These are phyloP conservation scores for Picathartes gymnocephalus DNA, from an alignment of 2,113 vertebrate species.

Conservation along the genomic window DNA sequence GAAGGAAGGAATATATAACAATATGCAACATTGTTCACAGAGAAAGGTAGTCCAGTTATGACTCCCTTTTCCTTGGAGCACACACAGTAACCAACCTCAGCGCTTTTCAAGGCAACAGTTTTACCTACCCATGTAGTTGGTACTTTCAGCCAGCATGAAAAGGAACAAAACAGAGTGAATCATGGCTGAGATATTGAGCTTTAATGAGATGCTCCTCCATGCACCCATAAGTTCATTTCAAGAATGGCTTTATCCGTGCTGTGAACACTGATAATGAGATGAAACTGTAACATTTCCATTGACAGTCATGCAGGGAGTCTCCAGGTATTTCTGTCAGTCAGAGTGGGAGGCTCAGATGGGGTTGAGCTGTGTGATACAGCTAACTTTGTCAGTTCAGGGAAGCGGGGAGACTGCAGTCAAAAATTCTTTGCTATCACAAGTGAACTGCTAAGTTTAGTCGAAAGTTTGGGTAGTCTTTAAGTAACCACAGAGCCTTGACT, in stretches of 20 bases:
- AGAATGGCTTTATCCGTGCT: slow-evolving; percentile 12
- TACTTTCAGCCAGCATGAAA: neutral
- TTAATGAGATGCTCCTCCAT: neutral
- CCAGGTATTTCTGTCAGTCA: slow-evolving; percentile 50
- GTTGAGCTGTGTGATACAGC: neutral
- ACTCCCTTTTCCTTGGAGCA: neutral
- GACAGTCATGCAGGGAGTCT: neutral
- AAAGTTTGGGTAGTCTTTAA: neutral
- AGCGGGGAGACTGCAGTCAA: neutral
- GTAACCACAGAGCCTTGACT: neutral
- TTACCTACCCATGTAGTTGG: neutral
- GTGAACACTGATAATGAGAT: slow-evolving; percentile 34
- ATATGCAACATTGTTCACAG: neutral
- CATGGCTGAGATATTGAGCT: neutral
- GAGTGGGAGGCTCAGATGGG: slow-evolving; percentile 35
- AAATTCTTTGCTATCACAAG: neutral
- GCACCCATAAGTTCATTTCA: slow-evolving; percentile 40
- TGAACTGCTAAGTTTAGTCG: neutral
- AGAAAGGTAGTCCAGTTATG: neutral
- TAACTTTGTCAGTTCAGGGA: neutral
- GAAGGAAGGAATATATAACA: neutral
- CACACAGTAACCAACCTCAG: neutral
- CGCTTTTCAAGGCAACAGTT: slow-evolving; percentile 7
- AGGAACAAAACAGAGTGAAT: neutral
- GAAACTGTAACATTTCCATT: slow-evolving; percentile 9